A percentile compares a stretch with the other conserved stretches of the same genome.
Evolutionary conservation across 1,140 invertebrate species (phyloP).

Genomic region (Drosophila parabipectinata): DNA sequence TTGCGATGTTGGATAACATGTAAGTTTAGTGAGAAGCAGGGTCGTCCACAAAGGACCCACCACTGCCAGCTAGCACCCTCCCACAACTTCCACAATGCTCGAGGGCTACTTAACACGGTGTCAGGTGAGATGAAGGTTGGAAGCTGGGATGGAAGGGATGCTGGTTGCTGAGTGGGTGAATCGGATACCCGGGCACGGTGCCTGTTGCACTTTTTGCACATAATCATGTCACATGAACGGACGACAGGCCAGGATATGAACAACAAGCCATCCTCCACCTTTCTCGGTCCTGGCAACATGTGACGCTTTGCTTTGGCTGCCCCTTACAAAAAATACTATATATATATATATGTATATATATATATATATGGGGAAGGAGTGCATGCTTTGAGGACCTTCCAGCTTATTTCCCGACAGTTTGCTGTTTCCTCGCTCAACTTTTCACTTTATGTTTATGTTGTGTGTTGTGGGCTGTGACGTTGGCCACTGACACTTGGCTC

Average conservation of each 20-base stretch:
- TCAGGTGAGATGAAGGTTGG: conserved; percentile 14
- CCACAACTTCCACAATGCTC: conserved; percentile 32
- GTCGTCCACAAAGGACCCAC: conserved; percentile 58
- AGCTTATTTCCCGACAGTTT: conserved; percentile 26
- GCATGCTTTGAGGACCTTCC: conserved; percentile 14
- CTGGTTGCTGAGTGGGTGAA: neutral
- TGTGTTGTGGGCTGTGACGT: conserved; percentile 61
- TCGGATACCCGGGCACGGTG: conserved; percentile 42
- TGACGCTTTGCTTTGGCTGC: conserved; percentile 78
- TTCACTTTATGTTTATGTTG: conserved; percentile 72
- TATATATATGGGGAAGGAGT: conserved; percentile 2
- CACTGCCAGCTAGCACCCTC: conserved; percentile 24
- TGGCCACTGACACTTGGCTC: conserved; percentile 61
- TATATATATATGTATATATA: conserved; percentile 2
- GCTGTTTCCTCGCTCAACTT: conserved; percentile 52
- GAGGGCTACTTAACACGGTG: conserved; percentile 65
- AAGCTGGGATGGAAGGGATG: neutral
- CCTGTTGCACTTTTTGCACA: conserved; percentile 77
- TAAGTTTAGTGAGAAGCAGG: conserved; percentile 26
- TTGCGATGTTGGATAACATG: conserved; percentile 36
- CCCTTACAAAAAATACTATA: conserved; percentile 20
- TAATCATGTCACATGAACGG: conserved; percentile 78
- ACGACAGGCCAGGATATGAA: conserved; percentile 71
- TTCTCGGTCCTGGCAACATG: conserved; percentile 60
- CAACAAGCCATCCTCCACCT: conserved; percentile 19